Percentiles rank a stretch among this genome's conserved stretches.
phyloP scores from a whole-genome alignment of 2,888 invertebrate species.

The Stegophylla sp. region DNA sequence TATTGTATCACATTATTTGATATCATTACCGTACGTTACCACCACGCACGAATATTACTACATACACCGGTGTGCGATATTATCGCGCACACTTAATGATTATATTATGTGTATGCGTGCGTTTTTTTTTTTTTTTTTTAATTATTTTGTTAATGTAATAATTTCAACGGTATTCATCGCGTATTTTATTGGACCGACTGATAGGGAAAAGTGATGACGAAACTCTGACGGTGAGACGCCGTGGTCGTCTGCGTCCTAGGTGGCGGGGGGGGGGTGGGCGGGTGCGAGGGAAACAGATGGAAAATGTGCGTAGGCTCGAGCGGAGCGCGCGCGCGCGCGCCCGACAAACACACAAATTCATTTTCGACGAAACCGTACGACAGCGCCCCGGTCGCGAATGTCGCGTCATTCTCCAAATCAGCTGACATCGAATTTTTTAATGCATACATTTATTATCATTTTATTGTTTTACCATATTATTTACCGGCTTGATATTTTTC shows the following conservation, averaged over 20 bases:
- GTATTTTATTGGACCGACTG: neutral
- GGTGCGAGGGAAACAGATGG: neutral
- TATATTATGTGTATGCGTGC: neutral
- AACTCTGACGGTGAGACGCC: too few relatives aligned
- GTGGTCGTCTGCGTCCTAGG: neutral
- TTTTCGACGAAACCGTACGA: slow-evolving; percentile 25
- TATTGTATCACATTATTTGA: too few relatives aligned
- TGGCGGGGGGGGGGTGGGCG: neutral
- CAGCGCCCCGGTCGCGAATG: slow-evolving; percentile 23
- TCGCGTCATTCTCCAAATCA: neutral
- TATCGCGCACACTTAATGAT: too few relatives aligned
- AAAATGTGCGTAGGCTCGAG: neutral
- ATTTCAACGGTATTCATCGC: neutral
- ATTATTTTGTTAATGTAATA: neutral
- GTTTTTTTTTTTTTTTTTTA: neutral
- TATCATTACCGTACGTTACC: too few relatives aligned
- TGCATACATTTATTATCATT: neutral
- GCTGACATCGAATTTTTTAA: slow-evolving; percentile 11
- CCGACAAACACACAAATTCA: too few relatives aligned
- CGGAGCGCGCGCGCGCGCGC: too few relatives aligned
- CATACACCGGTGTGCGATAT: too few relatives aligned
- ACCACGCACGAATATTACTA: too few relatives aligned
- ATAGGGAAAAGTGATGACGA: neutral
- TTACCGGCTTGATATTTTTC: too few relatives aligned
- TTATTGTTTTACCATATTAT: neutral